Evolutionary conservation across 2,888 invertebrate species (phyloP), one percentile per base, ranked within the genome.

Genomic region (Nebria brevicollis): DNA sequence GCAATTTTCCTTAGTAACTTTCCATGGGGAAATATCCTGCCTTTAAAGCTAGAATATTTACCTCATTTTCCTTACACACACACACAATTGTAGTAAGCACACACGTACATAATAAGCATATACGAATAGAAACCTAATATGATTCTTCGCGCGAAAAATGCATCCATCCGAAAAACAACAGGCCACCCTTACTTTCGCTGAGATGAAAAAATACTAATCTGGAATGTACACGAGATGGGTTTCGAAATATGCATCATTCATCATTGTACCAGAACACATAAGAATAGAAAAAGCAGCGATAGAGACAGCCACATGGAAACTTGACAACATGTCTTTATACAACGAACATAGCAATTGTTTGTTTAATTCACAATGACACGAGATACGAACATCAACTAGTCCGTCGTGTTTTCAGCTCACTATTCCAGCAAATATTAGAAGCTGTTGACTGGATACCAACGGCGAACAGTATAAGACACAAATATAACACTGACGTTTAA

Each of bases 1-100:
- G 86, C 85, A 86, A 87, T 86, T 87, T 86, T 86, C 86, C 84
- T 86, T 84, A 84, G 84, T 83, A 84, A 86, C 83, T 84, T 85
- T 84, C 85, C 85, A 85, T 85, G 83, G 85, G 85, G 85, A 86
- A 86, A 85, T 86, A 84, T 72, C 77, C 81, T 77, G 72, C 72
- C 66, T 81, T 81, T 81, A 81, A 81, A 77, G 77, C 73, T 81
- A 42, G 81, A 76, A 81, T 81, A 81, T 81, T 81, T 81, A 77
- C 73, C 77, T 81, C 81, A 77, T 81, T 77, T 25, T 81, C 77
- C 42, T 42, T 77, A 41, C 81, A 81, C 77, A 66, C 20, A 20
- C 20, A 20, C 77, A 81, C 77, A 81, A 77, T 77, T 77, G 70
- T 64, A 81, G 65, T 64, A 75, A 54, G 7, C 54, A 5, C 54